Evolutionary conservation across 2,888 invertebrate genomes (phyloP).

Genomic region (Stramonita haemastoma): DNA sequence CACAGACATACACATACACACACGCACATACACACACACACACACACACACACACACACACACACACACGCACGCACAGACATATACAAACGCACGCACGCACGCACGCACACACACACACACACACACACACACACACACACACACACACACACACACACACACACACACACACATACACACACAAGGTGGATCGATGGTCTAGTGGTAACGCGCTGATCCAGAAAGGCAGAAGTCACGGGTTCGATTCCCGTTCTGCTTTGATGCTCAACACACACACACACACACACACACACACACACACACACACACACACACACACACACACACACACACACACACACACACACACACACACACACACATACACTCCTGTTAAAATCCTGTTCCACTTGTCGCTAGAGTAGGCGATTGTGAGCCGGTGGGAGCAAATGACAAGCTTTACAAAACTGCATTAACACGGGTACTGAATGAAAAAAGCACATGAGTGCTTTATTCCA

Average conservation of each 20-base stretch:
- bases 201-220: no score
- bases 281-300: not conserved
- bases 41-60: not conserved
- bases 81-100: not conserved
- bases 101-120: conserved; percentile 4
- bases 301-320: not conserved
- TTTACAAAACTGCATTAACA: no score
- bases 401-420: no score
- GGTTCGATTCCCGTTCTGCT: not conserved
- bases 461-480: no score
- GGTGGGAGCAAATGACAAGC: no score
- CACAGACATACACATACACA: not conserved
- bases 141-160: not conserved
- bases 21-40: not conserved
- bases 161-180: not conserved
- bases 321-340: not conserved
- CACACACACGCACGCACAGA: not conserved
- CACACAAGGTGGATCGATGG: no score
- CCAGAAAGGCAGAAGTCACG: no score
- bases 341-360: not conserved
- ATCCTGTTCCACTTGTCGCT: no score
- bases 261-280: not conserved
- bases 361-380: not conserved
- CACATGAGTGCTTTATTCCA: no score
- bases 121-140: conserved; percentile 25